Percentiles rank a stretch among this genome's conserved stretches.
These are phyloP conservation scores for Sylvietta virens DNA, from an alignment of 2,113 vertebrate genomes.

Conservation along the genomic window DNA sequence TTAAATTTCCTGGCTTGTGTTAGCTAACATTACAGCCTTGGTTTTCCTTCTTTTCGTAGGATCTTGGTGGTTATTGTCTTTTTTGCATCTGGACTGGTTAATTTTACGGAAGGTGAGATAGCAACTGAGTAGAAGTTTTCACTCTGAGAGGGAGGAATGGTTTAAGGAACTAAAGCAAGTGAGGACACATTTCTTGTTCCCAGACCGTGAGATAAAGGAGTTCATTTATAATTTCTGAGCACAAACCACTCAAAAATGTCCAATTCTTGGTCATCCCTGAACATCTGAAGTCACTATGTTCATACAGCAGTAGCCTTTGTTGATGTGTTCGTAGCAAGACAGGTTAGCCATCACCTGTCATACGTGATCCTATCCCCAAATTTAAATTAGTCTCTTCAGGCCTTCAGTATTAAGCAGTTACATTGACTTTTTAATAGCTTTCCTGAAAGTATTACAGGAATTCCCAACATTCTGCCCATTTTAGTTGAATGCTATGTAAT, in stretches of 20 bases:
- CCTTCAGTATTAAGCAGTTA: background rate
- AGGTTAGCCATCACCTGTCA: background rate
- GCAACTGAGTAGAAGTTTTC: background rate
- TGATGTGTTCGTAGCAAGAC: background rate
- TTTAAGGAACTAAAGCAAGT: background rate
- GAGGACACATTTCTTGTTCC: background rate
- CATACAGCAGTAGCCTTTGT: background rate
- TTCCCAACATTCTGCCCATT: background rate
- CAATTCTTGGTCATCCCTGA: background rate
- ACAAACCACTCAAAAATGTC: background rate
- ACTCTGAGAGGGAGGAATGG: background rate
- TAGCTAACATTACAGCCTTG: background rate
- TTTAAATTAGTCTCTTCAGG: background rate
- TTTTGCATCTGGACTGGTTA: slow-evolving; percentile 34
- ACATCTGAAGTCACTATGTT: background rate
- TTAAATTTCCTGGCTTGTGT: slow-evolving; percentile 20
- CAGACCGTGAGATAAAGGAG: background rate
- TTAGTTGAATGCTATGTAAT: background rate
- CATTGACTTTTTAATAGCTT: background rate
- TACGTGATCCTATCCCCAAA: background rate
- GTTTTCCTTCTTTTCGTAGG: background rate
- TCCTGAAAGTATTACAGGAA: background rate
- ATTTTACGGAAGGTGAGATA: background rate
- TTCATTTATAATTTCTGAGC: background rate
- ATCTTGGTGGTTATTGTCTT: background rate